Conservation (phyloP, 2,797 vertebrate genomes). For the Lagodon rhomboides region DNA sequence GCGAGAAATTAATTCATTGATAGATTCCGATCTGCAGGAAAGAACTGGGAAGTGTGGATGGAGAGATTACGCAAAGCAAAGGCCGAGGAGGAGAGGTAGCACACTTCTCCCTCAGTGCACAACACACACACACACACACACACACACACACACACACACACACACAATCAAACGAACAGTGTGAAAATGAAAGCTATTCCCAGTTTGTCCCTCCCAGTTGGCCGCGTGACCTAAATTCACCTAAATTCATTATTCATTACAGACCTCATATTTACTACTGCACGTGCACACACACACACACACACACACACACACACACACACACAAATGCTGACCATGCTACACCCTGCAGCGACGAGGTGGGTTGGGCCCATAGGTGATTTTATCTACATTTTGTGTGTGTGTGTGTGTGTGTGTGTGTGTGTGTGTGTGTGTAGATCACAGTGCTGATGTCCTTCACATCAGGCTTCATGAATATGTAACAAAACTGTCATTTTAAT, state of each 20-base stretch:
- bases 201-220: conserved; percentile 36
- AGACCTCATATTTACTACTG: conserved; percentile 34
- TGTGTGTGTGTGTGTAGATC: conserved; percentile 38
- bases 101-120: conserved; percentile 11
- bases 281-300: conserved; percentile 22
- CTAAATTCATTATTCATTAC: conserved; percentile 75
- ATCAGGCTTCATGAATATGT: conserved; percentile 73
- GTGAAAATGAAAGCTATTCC: conserved; percentile 24
- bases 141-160: conserved; percentile 17
- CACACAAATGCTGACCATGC: conserved; percentile 45
- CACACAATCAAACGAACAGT: not conserved
- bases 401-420: conserved; percentile 15
- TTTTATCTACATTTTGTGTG: conserved; percentile 16
- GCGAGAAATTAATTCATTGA: conserved; percentile 80
- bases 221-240: conserved; percentile 68
- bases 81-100: conserved; percentile 7
- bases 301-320: conserved; percentile 38
- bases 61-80: conserved; percentile 65
- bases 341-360: conserved; percentile 25
- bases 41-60: conserved; percentile 63
- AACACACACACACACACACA: conserved; percentile 13
- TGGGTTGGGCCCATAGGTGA: conserved; percentile 24
- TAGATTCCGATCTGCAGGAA: conserved; percentile 74
- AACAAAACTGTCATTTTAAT: conserved; percentile 67
- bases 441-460: conserved; percentile 60